These are phyloP conservation scores for Phoxinus dragarum DNA, from an alignment of 2,797 vertebrate genomes.

Conservation along the genomic window DNA sequence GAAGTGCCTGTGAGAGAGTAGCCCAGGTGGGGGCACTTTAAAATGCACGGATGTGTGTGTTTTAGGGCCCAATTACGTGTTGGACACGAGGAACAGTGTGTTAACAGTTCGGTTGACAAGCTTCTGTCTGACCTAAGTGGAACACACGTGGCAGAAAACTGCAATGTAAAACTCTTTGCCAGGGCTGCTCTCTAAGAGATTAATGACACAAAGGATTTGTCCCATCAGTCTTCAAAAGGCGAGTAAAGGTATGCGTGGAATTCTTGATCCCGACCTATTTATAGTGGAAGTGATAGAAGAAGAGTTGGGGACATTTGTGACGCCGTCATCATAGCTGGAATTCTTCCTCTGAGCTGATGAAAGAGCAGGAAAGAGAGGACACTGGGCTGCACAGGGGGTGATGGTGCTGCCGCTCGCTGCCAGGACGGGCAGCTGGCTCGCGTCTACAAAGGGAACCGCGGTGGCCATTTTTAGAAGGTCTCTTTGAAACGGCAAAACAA, in stretches of 20 bases:
- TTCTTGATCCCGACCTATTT: constrained; percentile 75
- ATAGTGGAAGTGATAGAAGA: constrained; percentile 78
- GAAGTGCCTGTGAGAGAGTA: constrained; percentile 7
- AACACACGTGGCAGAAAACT: constrained; percentile 59
- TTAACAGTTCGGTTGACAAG: constrained; percentile 79
- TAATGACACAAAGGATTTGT: constrained; percentile 77
- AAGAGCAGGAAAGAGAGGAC: constrained; percentile 72
- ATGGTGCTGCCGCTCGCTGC: constrained; percentile 46
- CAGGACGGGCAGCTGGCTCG: constrained; percentile 54
- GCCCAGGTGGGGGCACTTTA: constrained; percentile 40
- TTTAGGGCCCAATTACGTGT: constrained; percentile 58
- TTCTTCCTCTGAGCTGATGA: constrained; percentile 71
- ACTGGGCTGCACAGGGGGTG: constrained; percentile 64
- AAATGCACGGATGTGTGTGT: constrained; percentile 42
- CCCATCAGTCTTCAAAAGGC: constrained; percentile 78
- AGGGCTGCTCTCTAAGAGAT: constrained; percentile 74
- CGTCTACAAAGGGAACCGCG: constrained; percentile 42
- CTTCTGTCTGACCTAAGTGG: constrained; percentile 55
- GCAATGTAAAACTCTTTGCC: constrained; percentile 76
- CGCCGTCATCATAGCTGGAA: constrained; percentile 71
- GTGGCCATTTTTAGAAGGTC: constrained; percentile 44
- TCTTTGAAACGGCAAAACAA: constrained; percentile 29
- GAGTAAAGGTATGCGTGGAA: constrained; percentile 73
- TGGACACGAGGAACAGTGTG: constrained; percentile 66
- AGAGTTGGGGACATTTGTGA: constrained; percentile 73